Evolutionary conservation across 2,797 vertebrate genomes (phyloP), one percentile per base, ranked within the genome.

Genomic region (Takifugu rubripes): DNA sequence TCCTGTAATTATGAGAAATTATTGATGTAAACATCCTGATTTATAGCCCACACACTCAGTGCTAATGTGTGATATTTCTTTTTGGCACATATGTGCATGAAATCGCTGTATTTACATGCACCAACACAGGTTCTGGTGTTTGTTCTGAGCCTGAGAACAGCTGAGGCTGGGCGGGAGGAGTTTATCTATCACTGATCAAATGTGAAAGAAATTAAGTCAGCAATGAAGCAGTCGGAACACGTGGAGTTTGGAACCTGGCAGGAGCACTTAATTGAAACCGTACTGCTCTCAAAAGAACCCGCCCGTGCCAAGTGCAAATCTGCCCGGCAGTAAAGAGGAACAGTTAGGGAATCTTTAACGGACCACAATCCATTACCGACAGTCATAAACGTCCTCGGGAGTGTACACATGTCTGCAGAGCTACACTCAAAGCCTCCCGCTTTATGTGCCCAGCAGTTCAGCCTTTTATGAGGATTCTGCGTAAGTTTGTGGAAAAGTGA

Each of bases 21-120:
- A 85, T 78, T 82, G 75, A 82, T 74, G 79, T 78, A 84, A 82
- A 82, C 81, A 80, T 78, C 81, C 75, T 87, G 84, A 84, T 79
- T 71, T 83, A 87, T 75, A 65, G 61, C 67, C 68, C 66, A 54
- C 72, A 73, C 68, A 33, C 52, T 66, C 3, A 3, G 60, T 25
- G 29, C 68, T 50, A 45, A 14, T 51, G 43, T 56, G 17, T 44
- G 46, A 60, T 25, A 50, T 17, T 31, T 49, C 11, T 33, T 33
- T 47, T 25, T 49, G 25, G 51, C 61, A 66, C 61, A 61, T 17
- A 12, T 40, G 62, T 64, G 63, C 14, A 8, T 40, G 59, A 36
- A 53, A 0, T 8, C 62, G 27, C 57, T 33, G 56, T 40, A 50
- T 57, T 58, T 62, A 54, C 49, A 52, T 54, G 46, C 25, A 48